These are phyloP conservation scores for Leptinotarsa juncta DNA, from an alignment of 2,888 invertebrate species.

Conservation along the genomic window DNA sequence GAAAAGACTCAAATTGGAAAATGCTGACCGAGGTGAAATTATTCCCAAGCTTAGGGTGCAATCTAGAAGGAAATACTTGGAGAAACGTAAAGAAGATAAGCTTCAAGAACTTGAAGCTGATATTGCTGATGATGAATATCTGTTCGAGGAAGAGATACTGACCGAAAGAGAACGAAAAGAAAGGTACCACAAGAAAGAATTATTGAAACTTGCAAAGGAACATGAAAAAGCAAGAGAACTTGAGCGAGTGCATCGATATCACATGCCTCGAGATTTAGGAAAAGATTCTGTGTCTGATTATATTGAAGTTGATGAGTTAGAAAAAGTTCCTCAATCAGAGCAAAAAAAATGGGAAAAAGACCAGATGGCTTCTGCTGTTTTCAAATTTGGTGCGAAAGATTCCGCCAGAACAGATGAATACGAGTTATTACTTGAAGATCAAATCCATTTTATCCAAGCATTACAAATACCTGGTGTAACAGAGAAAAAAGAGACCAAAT, in stretches of 20 bases:
- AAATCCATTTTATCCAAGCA: constrained; percentile 97
- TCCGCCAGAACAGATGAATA: constrained; percentile 82
- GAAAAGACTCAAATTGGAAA: constrained; percentile 88
- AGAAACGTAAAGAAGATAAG: constrained; percentile 96
- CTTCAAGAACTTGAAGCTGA: constrained; percentile 94
- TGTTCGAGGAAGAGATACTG: constrained; percentile 87
- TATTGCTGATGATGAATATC: constrained; percentile 75
- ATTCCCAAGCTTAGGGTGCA: constrained; percentile 90
- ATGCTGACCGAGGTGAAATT: constrained; percentile 86
- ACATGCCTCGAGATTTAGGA: constrained; percentile 89
- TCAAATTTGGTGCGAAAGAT: constrained; percentile 94
- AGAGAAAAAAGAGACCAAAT: constrained; percentile 69
- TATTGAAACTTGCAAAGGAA: constrained; percentile 91
- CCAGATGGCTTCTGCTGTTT: constrained; percentile 92
- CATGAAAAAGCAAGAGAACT: constrained; percentile 95
- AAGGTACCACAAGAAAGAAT: constrained; percentile 89
- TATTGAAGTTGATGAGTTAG: constrained; percentile 87
- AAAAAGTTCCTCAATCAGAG: constrained; percentile 85
- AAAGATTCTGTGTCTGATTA: constrained; percentile 79
- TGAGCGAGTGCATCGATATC: constrained; percentile 93
- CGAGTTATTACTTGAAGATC: constrained; percentile 93
- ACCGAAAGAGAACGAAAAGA: constrained; percentile 88
- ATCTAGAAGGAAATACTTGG: constrained; percentile 93
- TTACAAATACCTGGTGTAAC: constrained; percentile 78
- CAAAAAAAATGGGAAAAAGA: constrained; percentile 98